Evolutionary conservation across 2,113 vertebrate species (phyloP), one percentile per base, ranked within the genome.

Genomic region (Dicaeum eximium): DNA sequence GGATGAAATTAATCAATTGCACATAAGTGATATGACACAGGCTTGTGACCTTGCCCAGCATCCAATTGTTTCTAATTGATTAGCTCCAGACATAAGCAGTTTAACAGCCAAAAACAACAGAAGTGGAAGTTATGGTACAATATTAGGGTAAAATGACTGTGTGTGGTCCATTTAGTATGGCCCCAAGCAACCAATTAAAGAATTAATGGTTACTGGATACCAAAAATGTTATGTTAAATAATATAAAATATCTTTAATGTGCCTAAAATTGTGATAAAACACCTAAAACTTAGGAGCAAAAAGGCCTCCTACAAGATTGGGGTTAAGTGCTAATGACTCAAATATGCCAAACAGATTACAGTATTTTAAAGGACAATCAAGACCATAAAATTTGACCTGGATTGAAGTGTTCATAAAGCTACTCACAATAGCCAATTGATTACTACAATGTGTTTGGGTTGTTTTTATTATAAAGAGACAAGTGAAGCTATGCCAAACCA

Each of bases 51-150:
- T 65, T 93, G 92, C 95, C 95, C 94, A 93, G 90, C 96, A 94
- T 96, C 93, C 96, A 96, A 96, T 95, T 96, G 96, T 96, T 89
- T 64, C 80, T 96, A 95, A 96, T 93, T 96, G 91, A 95, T 96
- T 93, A 95, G 91, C 87, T 97, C 85, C 94, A 97, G 94, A 95
- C 92, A 92, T 90, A 96, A 93, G 94, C 75, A 81, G 38, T 90
- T 75, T 33, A 95, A 96, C 81, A 65, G 96, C 95, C 96, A 96
- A 96, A 94, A 96, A 20, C 90, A 97, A 92, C 86, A 96, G 7
- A 72, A 97, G 72, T 61, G 65, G 88, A 96, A 95, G 82, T 72
- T 95, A 92, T 65, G 69, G 69, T 93, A 84, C 72, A 93, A 61
- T 86, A 86, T 84, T 83, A 72, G 48, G 72, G 69, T 38, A 91